Evolutionary conservation across 1,140 invertebrate genomes (phyloP).

Genomic region (Steinernema feltiae): DNA sequence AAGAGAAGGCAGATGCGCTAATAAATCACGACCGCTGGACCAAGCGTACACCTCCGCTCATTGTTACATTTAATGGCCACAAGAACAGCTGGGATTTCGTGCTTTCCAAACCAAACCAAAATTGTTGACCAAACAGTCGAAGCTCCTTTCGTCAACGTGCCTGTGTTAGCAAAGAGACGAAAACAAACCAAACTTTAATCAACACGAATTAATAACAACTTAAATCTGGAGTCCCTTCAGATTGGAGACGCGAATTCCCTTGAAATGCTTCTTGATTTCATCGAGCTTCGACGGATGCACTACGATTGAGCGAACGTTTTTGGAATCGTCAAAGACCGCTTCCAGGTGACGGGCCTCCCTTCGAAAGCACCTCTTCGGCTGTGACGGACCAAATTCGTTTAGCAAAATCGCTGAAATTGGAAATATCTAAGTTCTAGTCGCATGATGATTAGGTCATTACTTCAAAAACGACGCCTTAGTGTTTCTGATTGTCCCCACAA

Average conservation of each 20-base stretch:
- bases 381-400: constrained; percentile 31
- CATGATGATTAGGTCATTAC: constrained; percentile 57
- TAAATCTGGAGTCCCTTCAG: background rate
- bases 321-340: constrained; percentile 27
- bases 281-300: constrained; percentile 36
- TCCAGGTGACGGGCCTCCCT: constrained; percentile 24
- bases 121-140: too few species aligned
- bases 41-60: too few species aligned
- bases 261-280: constrained; percentile 32
- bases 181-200: background rate
- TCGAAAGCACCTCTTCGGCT: constrained; percentile 29
- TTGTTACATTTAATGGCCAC: too few species aligned
- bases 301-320: constrained; percentile 27
- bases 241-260: background rate
- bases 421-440: background rate
- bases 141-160: too few species aligned
- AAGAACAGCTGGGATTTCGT: too few species aligned
- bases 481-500: constrained; percentile 69
- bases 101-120: too few species aligned
- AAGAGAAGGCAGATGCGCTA: too few species aligned
- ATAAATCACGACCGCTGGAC: too few species aligned
- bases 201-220: background rate
- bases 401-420: constrained; percentile 26
- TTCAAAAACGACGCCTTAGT: constrained; percentile 68
- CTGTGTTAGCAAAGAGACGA: background rate